Conservation (phyloP, 2,888 invertebrate genomes). For the Morpho helenor region DNA sequence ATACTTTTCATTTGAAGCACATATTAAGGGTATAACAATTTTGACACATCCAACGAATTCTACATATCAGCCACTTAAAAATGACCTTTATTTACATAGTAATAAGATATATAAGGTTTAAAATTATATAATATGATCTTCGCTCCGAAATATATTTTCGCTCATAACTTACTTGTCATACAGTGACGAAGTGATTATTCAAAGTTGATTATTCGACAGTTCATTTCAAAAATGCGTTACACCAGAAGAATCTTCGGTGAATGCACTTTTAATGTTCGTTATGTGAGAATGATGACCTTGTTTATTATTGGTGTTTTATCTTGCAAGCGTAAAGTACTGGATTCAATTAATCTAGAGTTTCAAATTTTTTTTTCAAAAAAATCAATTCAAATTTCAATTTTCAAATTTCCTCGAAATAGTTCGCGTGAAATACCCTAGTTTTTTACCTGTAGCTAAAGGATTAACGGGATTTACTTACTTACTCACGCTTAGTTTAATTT, state of each 20-base stretch:
- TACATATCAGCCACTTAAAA: not conserved
- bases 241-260: not conserved
- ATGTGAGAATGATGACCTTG: not conserved
- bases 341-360: too few relatives aligned
- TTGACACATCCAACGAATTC: not conserved
- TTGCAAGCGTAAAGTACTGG: too few relatives aligned
- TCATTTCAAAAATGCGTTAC: constrained; percentile 10
- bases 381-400: too few relatives aligned
- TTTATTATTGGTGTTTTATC: too few relatives aligned
- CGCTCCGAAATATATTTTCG: constrained; percentile 9
- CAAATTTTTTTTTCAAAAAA: too few relatives aligned
- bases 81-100: not conserved
- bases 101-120: not conserved
- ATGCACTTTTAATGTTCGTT: constrained; percentile 6
- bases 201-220: constrained; percentile 12
- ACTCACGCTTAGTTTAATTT: too few relatives aligned
- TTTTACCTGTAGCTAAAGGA: too few relatives aligned
- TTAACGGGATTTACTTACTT: too few relatives aligned
- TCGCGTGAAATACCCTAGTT: too few relatives aligned
- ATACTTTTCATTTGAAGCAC: not conserved
- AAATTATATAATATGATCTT: not conserved
- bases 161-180: constrained; percentile 14
- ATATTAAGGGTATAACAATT: not conserved
- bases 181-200: constrained; percentile 17
- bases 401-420: too few relatives aligned